Base-by-base conservation (phyloP, 2,888 invertebrate species). In the Andrena trimmerana region DNA sequence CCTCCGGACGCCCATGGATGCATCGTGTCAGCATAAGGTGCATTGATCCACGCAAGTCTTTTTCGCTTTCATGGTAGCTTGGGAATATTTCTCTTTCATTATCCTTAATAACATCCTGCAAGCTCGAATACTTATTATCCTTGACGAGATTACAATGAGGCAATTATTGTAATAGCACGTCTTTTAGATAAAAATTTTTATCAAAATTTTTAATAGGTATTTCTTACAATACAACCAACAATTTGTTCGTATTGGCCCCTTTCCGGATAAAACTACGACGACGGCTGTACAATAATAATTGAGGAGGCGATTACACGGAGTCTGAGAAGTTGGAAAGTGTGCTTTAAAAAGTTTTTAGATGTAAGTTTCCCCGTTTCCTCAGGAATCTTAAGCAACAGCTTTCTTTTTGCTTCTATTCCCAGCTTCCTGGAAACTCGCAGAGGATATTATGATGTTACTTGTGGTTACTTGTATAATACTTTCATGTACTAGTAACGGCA, bases 281-380 rank as follows among this genome's bases (percentile, higher is more conserved):
- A 48, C 62, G 67, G 54, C 60, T 60, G 52, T 57, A 52, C 52
- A 62, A 80, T 80, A 70, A 81, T 72, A 68, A 78, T 78, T 54
- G 24, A 67, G 36, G 2, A 29, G 62, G 29, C 67, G 71, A 78
- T 80, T 72, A 78, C 36, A 50, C 16, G 71, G 29, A 48, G 60
- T 16, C 67, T 42, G 54, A 36, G 57, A 81, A 78, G 62, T 81
- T 78, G 31, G 63, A 10, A 63, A 71, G 33, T 48, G 62, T 50
- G 48, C 54, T 67, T 57, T 65, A 48, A n/a, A 60, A 78, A 81
- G 33, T 78, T 81, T 63, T 67, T 33, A 71, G 60, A 71, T 62
- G 72, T 63, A 80, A 78, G 67, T 72, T 78, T 66, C 36, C 65
- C 10, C 31, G 66, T 66, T 80, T 72, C 33, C 48, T 7, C 2